Percentiles rank a stretch among this genome's conserved stretches.
Conservation (phyloP, 92 coral and sea anemone genomes). For the Phenganax subtilis region DNA sequence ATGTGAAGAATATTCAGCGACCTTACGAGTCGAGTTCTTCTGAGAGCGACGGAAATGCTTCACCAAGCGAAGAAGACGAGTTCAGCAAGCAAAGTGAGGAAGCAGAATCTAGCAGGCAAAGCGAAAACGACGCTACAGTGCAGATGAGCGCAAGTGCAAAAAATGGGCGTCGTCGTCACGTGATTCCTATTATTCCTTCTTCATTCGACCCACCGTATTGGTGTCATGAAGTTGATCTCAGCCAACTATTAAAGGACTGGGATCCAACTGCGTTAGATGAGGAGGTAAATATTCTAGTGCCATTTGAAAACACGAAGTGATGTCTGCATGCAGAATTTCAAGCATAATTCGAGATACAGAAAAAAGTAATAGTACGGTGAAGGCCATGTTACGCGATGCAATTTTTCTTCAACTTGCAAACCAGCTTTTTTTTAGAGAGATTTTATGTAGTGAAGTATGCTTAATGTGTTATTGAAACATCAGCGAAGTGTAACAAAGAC, state of each 20-base stretch:
- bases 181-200: conserved; percentile 50
- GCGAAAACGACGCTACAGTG: background rate
- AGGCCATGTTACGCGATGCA: too few relatives aligned
- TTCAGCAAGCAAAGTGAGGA: conserved; percentile 2
- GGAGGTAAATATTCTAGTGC: background rate
- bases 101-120: background rate
- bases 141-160: background rate
- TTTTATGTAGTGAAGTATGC: too few relatives aligned
- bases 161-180: conserved; percentile 50
- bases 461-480: too few relatives aligned
- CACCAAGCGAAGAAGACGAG: conserved; percentile 24
- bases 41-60: conserved; percentile 44
- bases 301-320: background rate
- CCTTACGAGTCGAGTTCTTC: conserved; percentile 50
- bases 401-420: too few relatives aligned
- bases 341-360: too few relatives aligned
- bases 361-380: too few relatives aligned
- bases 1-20: conserved; percentile 44
- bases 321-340: background rate
- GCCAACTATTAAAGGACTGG: conserved; percentile 46
- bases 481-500: too few relatives aligned
- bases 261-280: background rate
- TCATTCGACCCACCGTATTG: conserved; percentile 53
- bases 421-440: too few relatives aligned
- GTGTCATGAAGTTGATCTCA: conserved; percentile 64